Base-by-base conservation (phyloP, 2,888 invertebrate genomes). In the Drosophila quinaria region DNA sequence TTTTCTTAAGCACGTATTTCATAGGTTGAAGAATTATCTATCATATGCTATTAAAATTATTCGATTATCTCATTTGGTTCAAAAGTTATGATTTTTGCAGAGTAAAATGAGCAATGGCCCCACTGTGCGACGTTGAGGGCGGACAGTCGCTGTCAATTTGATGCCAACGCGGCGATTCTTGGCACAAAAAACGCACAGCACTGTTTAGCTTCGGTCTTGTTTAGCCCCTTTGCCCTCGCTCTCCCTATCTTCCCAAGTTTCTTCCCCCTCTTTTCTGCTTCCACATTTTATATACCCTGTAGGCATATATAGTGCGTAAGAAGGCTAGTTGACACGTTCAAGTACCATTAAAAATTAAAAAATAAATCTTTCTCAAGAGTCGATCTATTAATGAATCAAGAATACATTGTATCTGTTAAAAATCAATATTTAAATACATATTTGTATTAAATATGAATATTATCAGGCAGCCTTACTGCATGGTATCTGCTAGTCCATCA, bases 111-210 rank as follows among this genome's bases (percentile, higher is more conserved):
- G n/a, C n/a, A n/a, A n/a, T n/a, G n/a, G n/a, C n/a, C n/a, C n/a
- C n/a, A n/a, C n/a, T n/a, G n/a, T n/a, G n/a, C 64, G 58, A 50
- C 54, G 49, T 64, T 44, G 42, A 69, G 69, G 64, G 58, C 49
- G 44, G 42, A 49, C 58, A 56, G 55, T 56, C 51, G 62, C 65
- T 77, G 76, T 79, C 65, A 61, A 62, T 69, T 62, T 41, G 75
- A 74, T 77, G 77, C 86, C 82, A 88, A 88, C 83, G 88, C 88
- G 56, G 65, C 80, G 82, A 71, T 79, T 71, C 73, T 61, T 58
- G 50, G 58, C 61, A 73, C 33, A 78, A 78, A 78, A 78, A 73
- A 76, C 74, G 79, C 79, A 74, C 65, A 60, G 52, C 60, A 66
- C 39, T 64, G 69, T 64, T 54, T 72, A 49, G 56, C 51, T 46